Base-by-base conservation (phyloP, 1,140 invertebrate species). In the Melitaea cinxia region DNA sequence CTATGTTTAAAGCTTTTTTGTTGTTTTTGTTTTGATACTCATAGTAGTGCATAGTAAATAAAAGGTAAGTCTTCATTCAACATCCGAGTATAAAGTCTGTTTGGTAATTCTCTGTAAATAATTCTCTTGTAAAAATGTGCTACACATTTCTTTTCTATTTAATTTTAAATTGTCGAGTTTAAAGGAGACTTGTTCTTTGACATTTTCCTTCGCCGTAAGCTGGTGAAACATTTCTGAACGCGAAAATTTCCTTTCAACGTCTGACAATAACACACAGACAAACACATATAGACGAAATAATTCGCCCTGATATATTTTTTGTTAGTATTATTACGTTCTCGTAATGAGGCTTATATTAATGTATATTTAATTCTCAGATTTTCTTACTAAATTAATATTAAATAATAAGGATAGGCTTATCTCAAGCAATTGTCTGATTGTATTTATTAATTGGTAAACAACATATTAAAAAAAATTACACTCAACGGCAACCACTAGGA, bases 261-360 rank as follows among this genome's bases (percentile, higher is more conserved):
- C 37, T 42, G 37, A 42, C 37, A 42, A 17, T 42, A 9, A 42
- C 37, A 42, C 37, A 42, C 37, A 17, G 15, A 42, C 37, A 39
- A 4, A n/a, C n/a, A n/a, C n/a, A n/a, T n/a, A n/a, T n/a, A n/a
- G n/a, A n/a, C n/a, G n/a, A n/a, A n/a, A n/a, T n/a, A 26, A 26
- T 10, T 33, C 3, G 30, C 6, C 12, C 30, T 7, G 30, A 10
- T 33, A 33, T 33, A 33, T 33, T 33, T 33, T 33, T 33, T 1
- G 9, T 9, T 6, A 33, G 12, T 9, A 33, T 33, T 33, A 10
- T 33, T 33, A 33, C 2, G 12, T 33, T 33, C 30, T 33, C 12
- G 7, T 10, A 10, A 33, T 33, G 12, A 33, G 12, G 12, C 30
- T 26, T 26, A 26, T 26, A 26, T 26, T 26, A 26, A 4, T 4